Base-by-base conservation (phyloP, 2,113 vertebrate species). In the Electrona antarctica region DNA sequence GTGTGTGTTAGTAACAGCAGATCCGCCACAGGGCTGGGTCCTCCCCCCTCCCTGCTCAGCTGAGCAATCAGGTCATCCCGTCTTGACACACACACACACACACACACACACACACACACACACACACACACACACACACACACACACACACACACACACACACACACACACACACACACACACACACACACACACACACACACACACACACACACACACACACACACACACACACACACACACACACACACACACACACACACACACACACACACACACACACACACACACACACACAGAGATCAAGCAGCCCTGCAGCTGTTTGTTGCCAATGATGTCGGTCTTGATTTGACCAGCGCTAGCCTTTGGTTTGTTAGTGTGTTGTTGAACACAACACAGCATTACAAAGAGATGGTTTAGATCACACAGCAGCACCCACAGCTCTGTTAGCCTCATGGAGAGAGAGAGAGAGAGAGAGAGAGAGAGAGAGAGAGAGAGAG, bases 1-100 rank as follows among this genome's bases (percentile, higher is more conserved):
- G 33, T 41, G 33, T 41, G 33, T 41, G 33, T 41, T 41, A 41
- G 33, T 41, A 41, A 41, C 33, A 41, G 33, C 33, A 41, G 33
- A 41, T 41, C 33, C 67, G 56, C 73, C 86, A 87, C 78, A 78
- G 82, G 74, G 82, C 80, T 64, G 85, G 89, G 71, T 88, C 87
- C 90, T 90, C 71, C 71, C 74, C 89, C 84, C 88, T 92, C 87
- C 68, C 90, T 92, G 88, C 88, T 87, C 91, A 92, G 91, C 90
- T 92, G 91, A 93, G 92, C 90, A 92, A 93, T 93, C 93, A 93
- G 92, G 91, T 92, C 92, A 93, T 76, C 84, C 81, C 84, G 70
- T 89, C 86, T 87, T 87, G 83, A 89, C 88, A 89, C 85, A 83
- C 79, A 76, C 83, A 73, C 80, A 73, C 66, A 77, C 58, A 73